A percentile compares a stretch with the other conserved stretches of the same genome.
These are phyloP conservation scores for Sinocyclocheilus anophthalmus DNA, from an alignment of 2,113 vertebrate genomes.

Conservation along the genomic window DNA sequence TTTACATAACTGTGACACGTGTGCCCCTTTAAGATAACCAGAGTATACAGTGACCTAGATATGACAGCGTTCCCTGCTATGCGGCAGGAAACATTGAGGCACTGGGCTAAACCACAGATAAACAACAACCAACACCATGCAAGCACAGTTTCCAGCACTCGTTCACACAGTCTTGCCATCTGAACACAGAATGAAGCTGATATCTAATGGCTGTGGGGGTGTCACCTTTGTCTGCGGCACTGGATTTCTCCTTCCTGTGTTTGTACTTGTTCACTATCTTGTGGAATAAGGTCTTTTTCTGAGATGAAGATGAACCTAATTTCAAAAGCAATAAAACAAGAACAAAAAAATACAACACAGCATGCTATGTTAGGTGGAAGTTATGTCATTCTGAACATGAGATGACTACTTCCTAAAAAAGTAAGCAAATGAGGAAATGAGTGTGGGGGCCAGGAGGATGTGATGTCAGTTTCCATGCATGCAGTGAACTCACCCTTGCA, in stretches of 20 bases:
- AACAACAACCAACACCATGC: neutral
- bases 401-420: conserved; percentile 37
- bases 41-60: conserved; percentile 27
- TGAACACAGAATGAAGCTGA: neutral
- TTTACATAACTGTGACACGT: neutral
- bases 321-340: conserved; percentile 55
- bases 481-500: conserved; percentile 74
- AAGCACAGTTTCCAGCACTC: neutral
- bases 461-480: conserved; percentile 38
- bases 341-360: conserved; percentile 71
- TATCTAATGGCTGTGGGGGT: conserved; percentile 49
- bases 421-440: conserved; percentile 35
- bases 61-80: conserved; percentile 14
- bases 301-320: conserved; percentile 91
- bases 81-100: conserved; percentile 20
- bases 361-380: conserved; percentile 70
- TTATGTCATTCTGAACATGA: conserved; percentile 41
- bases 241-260: conserved; percentile 90
- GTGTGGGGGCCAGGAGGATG: conserved; percentile 51
- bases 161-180: conserved; percentile 6
- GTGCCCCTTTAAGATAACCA: neutral
- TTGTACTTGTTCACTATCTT: conserved; percentile 98
- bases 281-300: conserved; percentile 94
- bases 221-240: conserved; percentile 87
- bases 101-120: conserved; percentile 23